Evolutionary conservation across 2,113 vertebrate genomes (phyloP).

Genomic region (Boulengeromyrus knoepffleri): DNA sequence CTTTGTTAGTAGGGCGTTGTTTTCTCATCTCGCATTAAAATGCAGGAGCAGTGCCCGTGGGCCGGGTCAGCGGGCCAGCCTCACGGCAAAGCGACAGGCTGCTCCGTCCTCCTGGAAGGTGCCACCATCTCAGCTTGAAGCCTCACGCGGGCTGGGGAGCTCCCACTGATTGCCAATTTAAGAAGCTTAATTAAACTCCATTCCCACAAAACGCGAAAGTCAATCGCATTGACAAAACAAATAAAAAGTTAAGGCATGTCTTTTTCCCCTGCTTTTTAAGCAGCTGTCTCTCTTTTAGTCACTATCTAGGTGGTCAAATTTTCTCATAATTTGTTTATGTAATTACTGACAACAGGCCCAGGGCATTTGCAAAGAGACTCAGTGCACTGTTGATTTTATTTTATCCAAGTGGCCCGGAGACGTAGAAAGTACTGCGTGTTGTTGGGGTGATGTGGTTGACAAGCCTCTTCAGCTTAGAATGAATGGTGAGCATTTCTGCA

Average conservation of each 20-base stretch:
- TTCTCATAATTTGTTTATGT: not conserved
- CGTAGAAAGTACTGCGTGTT: not conserved
- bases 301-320: not conserved
- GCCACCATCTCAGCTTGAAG: not conserved
- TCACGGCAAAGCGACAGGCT: constrained; percentile 35
- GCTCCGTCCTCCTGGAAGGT: constrained; percentile 6
- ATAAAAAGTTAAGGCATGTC: not conserved
- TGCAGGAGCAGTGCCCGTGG: not conserved
- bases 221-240: not conserved
- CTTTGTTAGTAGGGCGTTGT: not conserved
- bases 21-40: not conserved
- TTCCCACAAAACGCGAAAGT: not conserved
- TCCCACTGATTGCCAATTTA: not conserved
- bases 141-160: not conserved
- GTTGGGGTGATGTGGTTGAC: not conserved
- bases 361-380: not conserved
- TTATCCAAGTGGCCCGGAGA: not conserved
- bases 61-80: constrained; percentile 14
- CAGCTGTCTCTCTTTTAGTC: not conserved
- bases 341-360: not conserved
- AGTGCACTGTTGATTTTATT: not conserved
- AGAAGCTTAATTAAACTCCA: not conserved
- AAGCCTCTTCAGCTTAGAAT: not conserved
- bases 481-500: not conserved
- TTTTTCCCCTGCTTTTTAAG: not conserved